Conservation (phyloP, 2,888 invertebrate genomes). For the Drosophila nigritarsus region DNA sequence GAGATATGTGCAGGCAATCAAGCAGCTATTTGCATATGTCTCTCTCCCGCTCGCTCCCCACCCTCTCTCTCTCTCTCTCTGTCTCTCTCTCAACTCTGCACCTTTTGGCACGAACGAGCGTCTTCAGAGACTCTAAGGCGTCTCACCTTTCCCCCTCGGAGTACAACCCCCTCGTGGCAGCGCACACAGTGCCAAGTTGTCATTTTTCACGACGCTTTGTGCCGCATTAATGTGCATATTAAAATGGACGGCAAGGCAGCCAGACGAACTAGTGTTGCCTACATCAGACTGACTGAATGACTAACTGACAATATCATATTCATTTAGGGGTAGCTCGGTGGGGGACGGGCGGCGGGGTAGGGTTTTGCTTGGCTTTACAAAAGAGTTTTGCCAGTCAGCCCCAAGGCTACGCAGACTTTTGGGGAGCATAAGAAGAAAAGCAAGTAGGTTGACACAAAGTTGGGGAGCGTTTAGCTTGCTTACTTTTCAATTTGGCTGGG, state of each 20-base stretch:
- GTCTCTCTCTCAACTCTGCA: conserved; percentile 1
- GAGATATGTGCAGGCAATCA: conserved; percentile 63
- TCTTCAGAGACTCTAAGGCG: conserved; percentile 11
- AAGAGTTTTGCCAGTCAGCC: conserved; percentile 49
- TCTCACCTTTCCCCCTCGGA: neutral
- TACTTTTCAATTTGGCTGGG: conserved; percentile 67
- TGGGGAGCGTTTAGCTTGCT: conserved; percentile 72
- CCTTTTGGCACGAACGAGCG: conserved; percentile 21
- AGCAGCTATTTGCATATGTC: conserved; percentile 69
- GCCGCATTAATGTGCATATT: conserved; percentile 73
- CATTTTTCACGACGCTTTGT: conserved; percentile 73
- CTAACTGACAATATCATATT: conserved; percentile 56
- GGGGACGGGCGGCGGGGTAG: neutral
- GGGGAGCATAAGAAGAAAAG: conserved; percentile 11
- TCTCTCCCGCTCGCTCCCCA: conserved; percentile 2
- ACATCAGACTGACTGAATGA: conserved; percentile 1
- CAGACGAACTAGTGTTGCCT: conserved; percentile 55
- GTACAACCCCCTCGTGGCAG: neutral
- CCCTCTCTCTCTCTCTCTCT: neutral
- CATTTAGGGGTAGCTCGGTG: conserved; percentile 19
- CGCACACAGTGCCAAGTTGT: conserved; percentile 40
- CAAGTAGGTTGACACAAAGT: conserved; percentile 52
- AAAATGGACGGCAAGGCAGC: conserved; percentile 50
- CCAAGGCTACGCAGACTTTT: conserved; percentile 67
- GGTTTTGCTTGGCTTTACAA: conserved; percentile 29